Evolutionary conservation across 2,888 invertebrate species (phyloP).

Genomic region (Drosophila fulvimacula): DNA sequence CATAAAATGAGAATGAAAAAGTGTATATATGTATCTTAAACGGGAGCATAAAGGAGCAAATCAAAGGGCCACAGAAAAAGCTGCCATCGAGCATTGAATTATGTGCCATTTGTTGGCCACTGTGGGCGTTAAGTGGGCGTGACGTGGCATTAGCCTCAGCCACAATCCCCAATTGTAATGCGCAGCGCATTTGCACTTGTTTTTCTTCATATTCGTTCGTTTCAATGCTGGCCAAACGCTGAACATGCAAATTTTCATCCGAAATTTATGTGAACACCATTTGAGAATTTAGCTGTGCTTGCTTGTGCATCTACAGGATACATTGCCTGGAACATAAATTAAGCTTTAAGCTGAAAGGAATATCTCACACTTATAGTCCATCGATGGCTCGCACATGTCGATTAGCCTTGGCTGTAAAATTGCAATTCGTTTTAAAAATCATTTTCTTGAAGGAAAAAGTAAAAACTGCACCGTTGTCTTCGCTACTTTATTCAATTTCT

Average conservation of each 20-base stretch:
- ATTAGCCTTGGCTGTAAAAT: slow-evolving; percentile 16
- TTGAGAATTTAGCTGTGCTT: slow-evolving; percentile 26
- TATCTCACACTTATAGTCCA: slow-evolving; percentile 2
- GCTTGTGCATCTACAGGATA: slow-evolving; percentile 1
- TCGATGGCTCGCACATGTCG: slow-evolving; percentile 17
- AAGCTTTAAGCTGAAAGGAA: slow-evolving; percentile 10
- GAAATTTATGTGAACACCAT: slow-evolving; percentile 39
- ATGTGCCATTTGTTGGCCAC: slow-evolving; percentile 33
- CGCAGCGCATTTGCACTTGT: slow-evolving; percentile 38
- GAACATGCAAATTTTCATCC: slow-evolving; percentile 34
- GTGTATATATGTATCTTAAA: slow-evolving; percentile 5
- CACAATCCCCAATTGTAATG: slow-evolving; percentile 36
- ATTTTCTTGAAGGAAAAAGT: slow-evolving; percentile 2
- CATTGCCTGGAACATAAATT: slow-evolving; percentile 25
- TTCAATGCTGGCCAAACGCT: slow-evolving; percentile 6
- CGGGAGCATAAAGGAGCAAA: slow-evolving; percentile 23
- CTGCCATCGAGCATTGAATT: slow-evolving; percentile 31
- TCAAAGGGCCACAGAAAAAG: slow-evolving; percentile 33
- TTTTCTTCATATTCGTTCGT: slow-evolving; percentile 37
- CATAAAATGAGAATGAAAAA: slow-evolving; percentile 31
- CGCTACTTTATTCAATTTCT: slow-evolving; percentile 44
- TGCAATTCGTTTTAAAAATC: slow-evolving; percentile 9
- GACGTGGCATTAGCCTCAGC: slow-evolving; percentile 20
- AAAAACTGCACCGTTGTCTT: slow-evolving; percentile 16
- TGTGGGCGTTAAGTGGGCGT: slow-evolving; percentile 15